Percentiles rank a stretch among this genome's conserved stretches.
Conservation (phyloP, 2,797 vertebrate genomes). For the Pseudotriccus pelzelni region DNA sequence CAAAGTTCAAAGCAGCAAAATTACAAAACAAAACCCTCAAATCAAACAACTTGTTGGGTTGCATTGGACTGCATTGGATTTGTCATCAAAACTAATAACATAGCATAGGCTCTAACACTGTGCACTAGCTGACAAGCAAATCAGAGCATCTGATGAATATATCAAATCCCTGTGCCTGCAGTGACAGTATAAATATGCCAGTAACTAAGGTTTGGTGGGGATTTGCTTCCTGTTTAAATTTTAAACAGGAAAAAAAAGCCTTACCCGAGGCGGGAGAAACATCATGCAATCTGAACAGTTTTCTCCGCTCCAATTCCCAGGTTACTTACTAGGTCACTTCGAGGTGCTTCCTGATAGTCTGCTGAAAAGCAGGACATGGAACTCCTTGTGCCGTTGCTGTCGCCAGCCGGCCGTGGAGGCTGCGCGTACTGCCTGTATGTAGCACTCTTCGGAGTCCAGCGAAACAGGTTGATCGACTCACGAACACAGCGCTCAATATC, state of each 20-base stretch:
- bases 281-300: rapidly evolving
- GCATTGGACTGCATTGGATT: background rate
- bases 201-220: background rate
- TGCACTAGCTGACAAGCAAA: background rate
- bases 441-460: conserved; percentile 95
- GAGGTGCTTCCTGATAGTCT: conserved; percentile 87
- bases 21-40: background rate
- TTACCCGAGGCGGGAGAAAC: background rate
- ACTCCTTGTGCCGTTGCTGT: conserved; percentile 73
- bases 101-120: background rate
- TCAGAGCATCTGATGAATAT: background rate
- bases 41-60: background rate
- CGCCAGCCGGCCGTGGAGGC: conserved; percentile 75
- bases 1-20: background rate
- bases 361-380: conserved; percentile 79
- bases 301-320: rapidly evolving
- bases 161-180: background rate
- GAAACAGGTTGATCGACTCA: conserved; percentile 96
- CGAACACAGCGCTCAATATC: conserved; percentile 96
- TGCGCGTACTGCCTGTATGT: conserved; percentile 94
- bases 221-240: background rate
- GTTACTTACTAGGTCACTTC: conserved; percentile 86
- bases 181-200: background rate
- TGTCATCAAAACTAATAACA: background rate
- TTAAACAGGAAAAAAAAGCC: background rate